phyloP scores from a whole-genome alignment of 2,888 invertebrate genomes.

The Hyposoter dolosus region DNA sequence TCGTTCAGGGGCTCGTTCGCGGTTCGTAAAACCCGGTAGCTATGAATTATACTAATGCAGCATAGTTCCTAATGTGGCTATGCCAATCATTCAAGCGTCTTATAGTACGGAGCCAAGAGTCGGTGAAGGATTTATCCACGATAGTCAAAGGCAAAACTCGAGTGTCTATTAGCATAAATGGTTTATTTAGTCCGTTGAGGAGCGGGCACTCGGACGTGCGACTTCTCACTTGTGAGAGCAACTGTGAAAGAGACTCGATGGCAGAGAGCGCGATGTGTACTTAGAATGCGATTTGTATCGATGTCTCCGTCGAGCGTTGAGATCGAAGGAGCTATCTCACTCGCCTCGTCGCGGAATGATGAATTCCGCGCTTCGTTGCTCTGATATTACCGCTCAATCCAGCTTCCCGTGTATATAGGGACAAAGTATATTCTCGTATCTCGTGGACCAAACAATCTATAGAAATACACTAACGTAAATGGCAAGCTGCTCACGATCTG shows the following conservation, averaged over 20 bases:
- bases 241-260: neutral
- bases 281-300: slow-evolving; percentile 46
- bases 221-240: slow-evolving; percentile 25
- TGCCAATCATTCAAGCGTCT: slow-evolving; percentile 64
- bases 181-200: slow-evolving; percentile 71
- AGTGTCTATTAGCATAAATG: slow-evolving; percentile 74
- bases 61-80: slow-evolving; percentile 61
- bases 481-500: slow-evolving; percentile 19
- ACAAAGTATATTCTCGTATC: slow-evolving; percentile 1
- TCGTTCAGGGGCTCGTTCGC: slow-evolving; percentile 62
- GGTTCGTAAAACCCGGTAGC: slow-evolving; percentile 69
- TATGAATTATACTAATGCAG: slow-evolving; percentile 51
- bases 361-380: slow-evolving; percentile 66
- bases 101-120: slow-evolving; percentile 7
- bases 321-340: slow-evolving; percentile 14
- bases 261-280: neutral
- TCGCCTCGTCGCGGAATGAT: slow-evolving; percentile 59
- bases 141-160: slow-evolving; percentile 23
- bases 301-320: slow-evolving; percentile 24
- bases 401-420: slow-evolving; percentile 39
- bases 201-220: slow-evolving; percentile 38
- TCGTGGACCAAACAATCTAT: neutral
- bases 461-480: slow-evolving; percentile 19
- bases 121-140: slow-evolving; percentile 30
- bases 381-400: slow-evolving; percentile 65